Percentiles rank a stretch among this genome's conserved stretches.
These are phyloP conservation scores for Oryzaephilus surinamensis DNA, from an alignment of 1,140 invertebrate species.

Conservation along the genomic window DNA sequence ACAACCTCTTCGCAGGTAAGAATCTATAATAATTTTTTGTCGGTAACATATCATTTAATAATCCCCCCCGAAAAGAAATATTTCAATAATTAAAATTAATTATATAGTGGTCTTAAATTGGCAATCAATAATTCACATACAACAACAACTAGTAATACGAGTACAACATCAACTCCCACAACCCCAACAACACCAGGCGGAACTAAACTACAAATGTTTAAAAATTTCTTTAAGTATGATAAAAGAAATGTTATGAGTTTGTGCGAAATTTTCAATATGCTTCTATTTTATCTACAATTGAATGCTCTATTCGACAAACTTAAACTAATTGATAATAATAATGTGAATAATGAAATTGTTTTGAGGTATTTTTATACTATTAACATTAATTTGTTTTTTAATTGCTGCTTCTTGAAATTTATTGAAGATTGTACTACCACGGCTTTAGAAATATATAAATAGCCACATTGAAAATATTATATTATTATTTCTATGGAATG, in stretches of 20 bases:
- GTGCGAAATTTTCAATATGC: not conserved
- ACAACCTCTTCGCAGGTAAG: slow-evolving; percentile 28
- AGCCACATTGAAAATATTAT: too few species aligned
- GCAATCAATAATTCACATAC: slow-evolving; percentile 35
- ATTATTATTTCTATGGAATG: too few species aligned
- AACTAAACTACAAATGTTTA: slow-evolving; percentile 81
- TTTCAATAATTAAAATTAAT: not conserved
- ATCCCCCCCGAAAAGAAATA: not conserved
- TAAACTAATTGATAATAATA: slow-evolving; percentile 22
- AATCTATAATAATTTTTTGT: slow-evolving; percentile 5
- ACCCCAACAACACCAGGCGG: slow-evolving; percentile 48
- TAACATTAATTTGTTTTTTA: slow-evolving; percentile 1
- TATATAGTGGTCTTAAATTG: slow-evolving; percentile 39
- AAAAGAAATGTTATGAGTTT: slow-evolving; percentile 15
- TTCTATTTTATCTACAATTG: not conserved
- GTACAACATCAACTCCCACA: slow-evolving; percentile 43
- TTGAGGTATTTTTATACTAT: too few species aligned
- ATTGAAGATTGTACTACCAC: too few species aligned
- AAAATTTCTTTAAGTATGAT: slow-evolving; percentile 87
- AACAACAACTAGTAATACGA: slow-evolving; percentile 24
- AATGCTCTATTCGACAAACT: not conserved
- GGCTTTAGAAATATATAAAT: too few species aligned
- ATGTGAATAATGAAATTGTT: too few species aligned
- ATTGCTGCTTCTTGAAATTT: not conserved
- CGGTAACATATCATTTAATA: not conserved